Conservation (phyloP, 2,888 invertebrate species). For the Alloplasta piceator region DNA sequence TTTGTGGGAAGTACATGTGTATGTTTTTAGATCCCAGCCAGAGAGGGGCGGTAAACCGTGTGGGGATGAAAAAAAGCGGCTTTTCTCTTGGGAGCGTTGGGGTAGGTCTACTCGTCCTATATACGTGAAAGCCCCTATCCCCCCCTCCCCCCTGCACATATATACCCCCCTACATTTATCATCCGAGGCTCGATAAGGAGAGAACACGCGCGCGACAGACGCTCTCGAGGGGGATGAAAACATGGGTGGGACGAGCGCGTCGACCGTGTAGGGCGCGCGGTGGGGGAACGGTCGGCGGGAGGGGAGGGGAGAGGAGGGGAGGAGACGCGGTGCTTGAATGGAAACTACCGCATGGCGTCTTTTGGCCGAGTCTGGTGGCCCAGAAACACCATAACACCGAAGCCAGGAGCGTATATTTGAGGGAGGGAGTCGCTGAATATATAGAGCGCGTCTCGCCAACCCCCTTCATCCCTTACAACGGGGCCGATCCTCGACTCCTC, state of each 20-base stretch:
- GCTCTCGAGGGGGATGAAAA: constrained; percentile 57
- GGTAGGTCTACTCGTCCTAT: constrained; percentile 57
- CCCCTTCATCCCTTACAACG: not conserved
- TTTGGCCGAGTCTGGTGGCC: constrained; percentile 51
- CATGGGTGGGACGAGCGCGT: constrained; percentile 40
- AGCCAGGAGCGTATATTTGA: constrained; percentile 7
- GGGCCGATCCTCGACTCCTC: not conserved
- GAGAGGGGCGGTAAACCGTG: constrained; percentile 18
- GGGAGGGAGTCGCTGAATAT: not conserved
- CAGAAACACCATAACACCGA: constrained; percentile 63
- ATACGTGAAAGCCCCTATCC: not conserved
- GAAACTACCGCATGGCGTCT: constrained; percentile 59
- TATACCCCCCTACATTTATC: not conserved
- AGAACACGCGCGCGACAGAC: constrained; percentile 47
- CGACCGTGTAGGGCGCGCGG: constrained; percentile 59
- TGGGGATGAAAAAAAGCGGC: constrained; percentile 34
- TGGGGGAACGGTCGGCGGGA: constrained; percentile 52
- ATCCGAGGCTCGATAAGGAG: constrained; percentile 44
- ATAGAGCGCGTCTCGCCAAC: constrained; percentile 3
- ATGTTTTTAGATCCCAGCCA: constrained; percentile 47
- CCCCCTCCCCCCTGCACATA: too few species aligned
- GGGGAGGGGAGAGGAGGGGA: constrained; percentile 44
- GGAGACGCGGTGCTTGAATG: constrained; percentile 67
- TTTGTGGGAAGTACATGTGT: not conserved
- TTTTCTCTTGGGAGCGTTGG: constrained; percentile 44